Conservation (phyloP, 2,113 vertebrate species). For the western clawed frog (Xenopus tropicalis) region UCB_Xtro_10.0 CM004444.2:132022501-132023000, state of each 20-base stretch:
- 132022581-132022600: slow-evolving; percentile 69
- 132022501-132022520: slow-evolving; percentile 95
- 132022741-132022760: slow-evolving; percentile 80
- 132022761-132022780: slow-evolving; percentile 79
- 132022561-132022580: slow-evolving; percentile 67
- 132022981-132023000: slow-evolving; percentile 70
- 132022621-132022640: slow-evolving; percentile 84
- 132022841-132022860: slow-evolving; percentile 70
- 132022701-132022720: slow-evolving; percentile 87
- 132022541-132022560: slow-evolving; percentile 77
- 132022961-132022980: slow-evolving; percentile 52
- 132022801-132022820: slow-evolving; percentile 85
- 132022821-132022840: slow-evolving; percentile 74
- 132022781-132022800: slow-evolving; percentile 83
- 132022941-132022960: slow-evolving; percentile 44
- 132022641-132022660: slow-evolving; percentile 81
- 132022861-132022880: slow-evolving; percentile 62
- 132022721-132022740: slow-evolving; percentile 88
- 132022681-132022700: slow-evolving; percentile 82
- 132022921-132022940: slow-evolving; percentile 45
- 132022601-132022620: slow-evolving; percentile 89
- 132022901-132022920: slow-evolving; percentile 40
- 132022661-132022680: slow-evolving; percentile 57
- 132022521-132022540: slow-evolving; percentile 96
- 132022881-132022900: slow-evolving; percentile 48